Evolutionary conservation across 2,113 vertebrate species (phyloP).

Genomic region (Lophura nycthemera): DNA sequence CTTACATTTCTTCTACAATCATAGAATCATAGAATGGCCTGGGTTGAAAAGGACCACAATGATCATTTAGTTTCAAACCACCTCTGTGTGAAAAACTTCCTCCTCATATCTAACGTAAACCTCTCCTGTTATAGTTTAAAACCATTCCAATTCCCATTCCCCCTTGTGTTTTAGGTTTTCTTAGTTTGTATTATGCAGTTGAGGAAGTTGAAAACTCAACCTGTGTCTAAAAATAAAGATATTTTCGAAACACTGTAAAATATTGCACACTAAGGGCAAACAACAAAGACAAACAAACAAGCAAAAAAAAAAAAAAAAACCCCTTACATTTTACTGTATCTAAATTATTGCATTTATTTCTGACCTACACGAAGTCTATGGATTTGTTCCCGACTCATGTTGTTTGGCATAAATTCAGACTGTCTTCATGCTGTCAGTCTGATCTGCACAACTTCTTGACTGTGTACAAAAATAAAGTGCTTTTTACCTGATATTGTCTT

Average conservation of each 20-base stretch:
- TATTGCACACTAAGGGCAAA: background rate
- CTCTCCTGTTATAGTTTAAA: no score
- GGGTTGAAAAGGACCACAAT: no score
- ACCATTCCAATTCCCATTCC: no score
- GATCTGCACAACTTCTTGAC: background rate
- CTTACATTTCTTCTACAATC: background rate
- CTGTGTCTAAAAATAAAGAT: background rate
- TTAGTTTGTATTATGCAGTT: background rate
- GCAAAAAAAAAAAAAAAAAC: background rate
- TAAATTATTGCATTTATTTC: background rate
- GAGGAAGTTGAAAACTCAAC: background rate
- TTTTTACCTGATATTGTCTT: conserved; percentile 88
- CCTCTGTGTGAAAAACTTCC: no score
- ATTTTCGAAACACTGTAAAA: background rate
- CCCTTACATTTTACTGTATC: background rate
- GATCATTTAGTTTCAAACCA: no score
- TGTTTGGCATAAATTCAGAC: background rate
- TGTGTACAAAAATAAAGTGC: background rate
- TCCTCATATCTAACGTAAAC: no score
- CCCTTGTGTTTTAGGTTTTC: background rate
- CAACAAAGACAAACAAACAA: background rate
- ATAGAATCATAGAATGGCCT: no score
- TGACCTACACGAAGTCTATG: background rate
- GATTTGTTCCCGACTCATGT: background rate
- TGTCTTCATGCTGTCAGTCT: background rate